phyloP scores from a whole-genome alignment of 2,797 vertebrate species.

The Oreochromis grahami region DNA sequence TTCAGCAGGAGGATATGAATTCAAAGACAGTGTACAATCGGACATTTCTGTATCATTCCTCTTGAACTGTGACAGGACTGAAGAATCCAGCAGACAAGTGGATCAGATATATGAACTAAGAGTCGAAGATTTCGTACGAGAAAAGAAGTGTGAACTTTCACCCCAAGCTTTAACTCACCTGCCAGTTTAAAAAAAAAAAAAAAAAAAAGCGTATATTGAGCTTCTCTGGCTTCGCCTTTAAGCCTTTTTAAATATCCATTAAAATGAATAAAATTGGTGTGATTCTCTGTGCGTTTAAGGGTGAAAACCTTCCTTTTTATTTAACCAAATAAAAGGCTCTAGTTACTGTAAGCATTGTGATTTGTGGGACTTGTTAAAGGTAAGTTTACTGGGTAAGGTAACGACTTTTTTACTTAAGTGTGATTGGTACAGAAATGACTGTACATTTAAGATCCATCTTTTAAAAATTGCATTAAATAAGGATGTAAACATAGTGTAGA shows the following conservation, averaged over 20 bases:
- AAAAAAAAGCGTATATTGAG: not conserved
- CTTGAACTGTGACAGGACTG: not conserved
- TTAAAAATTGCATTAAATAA: not conserved
- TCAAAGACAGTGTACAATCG: accelerated
- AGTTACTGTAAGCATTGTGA: not conserved
- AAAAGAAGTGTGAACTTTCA: constrained; percentile 74
- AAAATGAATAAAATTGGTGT: not conserved
- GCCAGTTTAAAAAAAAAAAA: not conserved
- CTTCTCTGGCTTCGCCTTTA: not conserved
- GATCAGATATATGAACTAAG: not conserved
- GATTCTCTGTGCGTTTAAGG: not conserved
- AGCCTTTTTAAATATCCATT: not conserved
- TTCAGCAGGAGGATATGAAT: accelerated
- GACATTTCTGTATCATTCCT: not conserved
- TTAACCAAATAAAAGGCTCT: accelerated
- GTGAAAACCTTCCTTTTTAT: not conserved
- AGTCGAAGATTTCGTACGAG: not conserved
- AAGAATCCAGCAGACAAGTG: not conserved
- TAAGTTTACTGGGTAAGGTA: constrained; percentile 61
- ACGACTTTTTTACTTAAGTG: not conserved
- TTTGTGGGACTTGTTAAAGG: constrained; percentile 1
- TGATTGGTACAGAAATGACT: not conserved
- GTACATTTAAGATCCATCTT: not conserved
- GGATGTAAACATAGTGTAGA: accelerated
- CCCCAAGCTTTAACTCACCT: constrained; percentile 26